A percentile compares a stretch with the other conserved stretches of the same genome.
These are phyloP conservation scores for Amphimallon solstitiale DNA, from an alignment of 2,888 invertebrate species.

Conservation along the genomic window DNA sequence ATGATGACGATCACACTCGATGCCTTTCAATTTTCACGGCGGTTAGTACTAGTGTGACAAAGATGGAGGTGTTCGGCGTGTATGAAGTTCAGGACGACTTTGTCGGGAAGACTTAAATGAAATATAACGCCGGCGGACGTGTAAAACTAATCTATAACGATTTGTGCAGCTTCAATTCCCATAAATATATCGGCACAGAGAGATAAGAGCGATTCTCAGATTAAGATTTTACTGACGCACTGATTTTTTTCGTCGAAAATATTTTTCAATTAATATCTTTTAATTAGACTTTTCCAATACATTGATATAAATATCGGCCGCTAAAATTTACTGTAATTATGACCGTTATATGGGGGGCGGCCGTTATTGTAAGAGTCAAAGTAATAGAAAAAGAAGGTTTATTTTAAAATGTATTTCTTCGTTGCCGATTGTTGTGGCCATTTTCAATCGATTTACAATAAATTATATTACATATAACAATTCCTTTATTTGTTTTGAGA, in stretches of 20 bases:
- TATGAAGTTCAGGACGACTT: conserved; percentile 4
- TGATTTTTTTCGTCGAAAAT: background rate
- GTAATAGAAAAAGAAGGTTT: too few species aligned
- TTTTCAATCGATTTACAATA: too few species aligned
- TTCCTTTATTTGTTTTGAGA: too few species aligned
- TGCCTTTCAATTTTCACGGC: background rate
- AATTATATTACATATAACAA: too few species aligned
- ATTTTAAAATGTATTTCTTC: too few species aligned
- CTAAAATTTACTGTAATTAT: background rate
- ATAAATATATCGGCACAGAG: background rate
- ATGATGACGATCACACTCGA: background rate
- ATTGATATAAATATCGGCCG: too few species aligned
- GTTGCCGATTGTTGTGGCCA: too few species aligned
- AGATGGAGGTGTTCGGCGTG: conserved; percentile 6
- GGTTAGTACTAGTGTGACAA: background rate
- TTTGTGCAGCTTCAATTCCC: conserved; percentile 6
- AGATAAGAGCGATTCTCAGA: background rate
- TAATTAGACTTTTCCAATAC: too few species aligned
- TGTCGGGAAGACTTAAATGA: conserved; percentile 12
- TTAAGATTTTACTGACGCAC: background rate
- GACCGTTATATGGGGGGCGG: too few species aligned
- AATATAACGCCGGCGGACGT: conserved; percentile 17
- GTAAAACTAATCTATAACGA: conserved; percentile 25
- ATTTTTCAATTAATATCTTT: too few species aligned
- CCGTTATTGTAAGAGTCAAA: too few species aligned